These are phyloP conservation scores for Cyrtodaria siliqua DNA, from an alignment of 2,888 invertebrate species.

Conservation along the genomic window DNA sequence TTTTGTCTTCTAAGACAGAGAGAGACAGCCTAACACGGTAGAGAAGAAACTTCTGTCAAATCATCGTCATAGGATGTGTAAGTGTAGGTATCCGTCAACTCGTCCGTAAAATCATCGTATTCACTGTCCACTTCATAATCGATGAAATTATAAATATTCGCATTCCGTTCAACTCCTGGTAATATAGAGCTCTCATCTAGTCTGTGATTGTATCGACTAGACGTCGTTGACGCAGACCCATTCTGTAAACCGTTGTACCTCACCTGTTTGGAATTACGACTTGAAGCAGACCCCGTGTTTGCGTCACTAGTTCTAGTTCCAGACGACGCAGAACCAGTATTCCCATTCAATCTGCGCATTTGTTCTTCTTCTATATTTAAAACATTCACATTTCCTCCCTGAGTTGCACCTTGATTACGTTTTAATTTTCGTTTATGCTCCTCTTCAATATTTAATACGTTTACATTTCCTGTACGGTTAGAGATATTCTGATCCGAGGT, in stretches of 20 bases:
- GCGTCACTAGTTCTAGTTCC: constrained; percentile 9
- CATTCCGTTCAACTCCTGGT: constrained; percentile 37
- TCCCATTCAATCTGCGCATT: constrained; percentile 5
- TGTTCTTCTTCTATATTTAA: constrained; percentile 18
- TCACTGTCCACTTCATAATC: constrained; percentile 55
- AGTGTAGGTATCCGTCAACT: constrained; percentile 56
- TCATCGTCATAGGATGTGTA: constrained; percentile 55
- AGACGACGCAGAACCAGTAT: not conserved
- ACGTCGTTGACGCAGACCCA: constrained; percentile 1
- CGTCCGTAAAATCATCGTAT: constrained; percentile 51
- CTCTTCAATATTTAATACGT: constrained; percentile 25
- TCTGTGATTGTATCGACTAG: constrained; percentile 16
- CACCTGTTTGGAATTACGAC: constrained; percentile 26
- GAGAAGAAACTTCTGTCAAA: constrained; percentile 60
- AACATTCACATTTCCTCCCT: constrained; percentile 5
- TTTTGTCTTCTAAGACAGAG: no score
- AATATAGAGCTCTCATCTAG: constrained; percentile 19
- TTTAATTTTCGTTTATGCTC: constrained; percentile 6
- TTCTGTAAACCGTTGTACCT: constrained; percentile 19
- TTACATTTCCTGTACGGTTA: constrained; percentile 6
- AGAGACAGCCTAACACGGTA: no score
- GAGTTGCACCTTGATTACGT: not conserved
- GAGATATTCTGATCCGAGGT: not conserved
- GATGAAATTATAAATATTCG: constrained; percentile 43
- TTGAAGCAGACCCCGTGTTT: constrained; percentile 25